Conservation (phyloP, 2,113 vertebrate species). For the Phyllopteryx taeniolatus region DNA sequence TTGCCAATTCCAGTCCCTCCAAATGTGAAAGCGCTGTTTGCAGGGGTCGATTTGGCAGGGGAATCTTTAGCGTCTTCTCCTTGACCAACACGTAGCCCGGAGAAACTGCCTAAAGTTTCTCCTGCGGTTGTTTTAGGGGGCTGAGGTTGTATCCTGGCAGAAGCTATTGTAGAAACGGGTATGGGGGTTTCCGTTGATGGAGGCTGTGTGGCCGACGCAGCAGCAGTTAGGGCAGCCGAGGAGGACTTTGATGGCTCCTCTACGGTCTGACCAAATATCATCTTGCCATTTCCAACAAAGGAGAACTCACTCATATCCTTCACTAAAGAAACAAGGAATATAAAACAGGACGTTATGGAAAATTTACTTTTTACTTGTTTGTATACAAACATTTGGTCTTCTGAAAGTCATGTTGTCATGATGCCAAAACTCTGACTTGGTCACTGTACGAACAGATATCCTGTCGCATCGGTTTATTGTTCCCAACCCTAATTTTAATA, state of each 20-base stretch:
- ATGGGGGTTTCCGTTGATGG: constrained; percentile 49
- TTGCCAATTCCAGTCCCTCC: constrained; percentile 28
- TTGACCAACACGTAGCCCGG: constrained; percentile 85
- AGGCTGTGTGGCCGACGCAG: constrained; percentile 52
- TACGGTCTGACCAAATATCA: constrained; percentile 54
- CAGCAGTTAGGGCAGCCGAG: constrained; percentile 31
- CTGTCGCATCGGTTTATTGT: too few relatives aligned
- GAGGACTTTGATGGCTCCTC: constrained; percentile 69
- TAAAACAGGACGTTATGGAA: not conserved
- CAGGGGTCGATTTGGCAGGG: constrained; percentile 35
- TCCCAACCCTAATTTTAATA: too few relatives aligned
- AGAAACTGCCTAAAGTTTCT: constrained; percentile 91
- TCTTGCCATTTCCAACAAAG: constrained; percentile 69
- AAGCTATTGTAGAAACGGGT: constrained; percentile 28
- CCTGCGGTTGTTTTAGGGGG: constrained; percentile 72
- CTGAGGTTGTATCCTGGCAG: constrained; percentile 68
- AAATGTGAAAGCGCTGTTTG: constrained; percentile 44
- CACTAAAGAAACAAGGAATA: constrained; percentile 38
- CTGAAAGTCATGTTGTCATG: too few relatives aligned
- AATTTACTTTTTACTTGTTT: not conserved
- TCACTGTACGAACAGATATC: too few relatives aligned
- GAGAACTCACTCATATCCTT: constrained; percentile 75
- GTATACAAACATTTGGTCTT: too few relatives aligned
- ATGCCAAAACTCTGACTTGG: too few relatives aligned
- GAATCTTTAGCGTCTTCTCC: constrained; percentile 78